phyloP scores from a whole-genome alignment of 2,113 vertebrate genomes.

The Atrichornis clamosus region DNA sequence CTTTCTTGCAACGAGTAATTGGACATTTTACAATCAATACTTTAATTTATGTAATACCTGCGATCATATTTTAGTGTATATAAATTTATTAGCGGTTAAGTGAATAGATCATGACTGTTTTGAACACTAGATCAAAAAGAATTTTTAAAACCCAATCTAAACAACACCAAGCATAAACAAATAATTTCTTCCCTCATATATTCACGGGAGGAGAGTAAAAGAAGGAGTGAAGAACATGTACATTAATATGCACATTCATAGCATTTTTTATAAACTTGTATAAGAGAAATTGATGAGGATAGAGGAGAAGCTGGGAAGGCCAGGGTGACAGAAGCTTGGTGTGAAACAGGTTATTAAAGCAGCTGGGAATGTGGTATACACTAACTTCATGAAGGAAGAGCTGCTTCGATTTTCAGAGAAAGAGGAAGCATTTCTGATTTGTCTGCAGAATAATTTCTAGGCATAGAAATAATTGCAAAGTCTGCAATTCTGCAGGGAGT shows the following conservation, averaged over 20 bases:
- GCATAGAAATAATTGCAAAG: background rate
- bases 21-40: slow-evolving; percentile 27
- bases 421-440: background rate
- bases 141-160: background rate
- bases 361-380: background rate
- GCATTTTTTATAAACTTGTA: background rate
- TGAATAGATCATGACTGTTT: background rate
- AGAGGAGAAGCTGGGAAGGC: background rate
- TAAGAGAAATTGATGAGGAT: background rate
- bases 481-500: background rate
- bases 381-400: background rate
- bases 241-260: background rate
- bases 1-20: background rate
- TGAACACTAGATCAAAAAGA: background rate
- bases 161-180: background rate
- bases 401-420: background rate
- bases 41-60: background rate
- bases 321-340: background rate
- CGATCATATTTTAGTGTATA: background rate
- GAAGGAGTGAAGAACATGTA: background rate
- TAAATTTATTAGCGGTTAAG: background rate
- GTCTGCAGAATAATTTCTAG: background rate
- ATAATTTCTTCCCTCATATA: background rate
- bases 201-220: background rate
- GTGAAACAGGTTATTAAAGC: background rate